Percentiles rank a stretch among this genome's conserved stretches.
Evolutionary conservation across 2,888 invertebrate genomes (phyloP).

Genomic region (Xanthia icteritia): DNA sequence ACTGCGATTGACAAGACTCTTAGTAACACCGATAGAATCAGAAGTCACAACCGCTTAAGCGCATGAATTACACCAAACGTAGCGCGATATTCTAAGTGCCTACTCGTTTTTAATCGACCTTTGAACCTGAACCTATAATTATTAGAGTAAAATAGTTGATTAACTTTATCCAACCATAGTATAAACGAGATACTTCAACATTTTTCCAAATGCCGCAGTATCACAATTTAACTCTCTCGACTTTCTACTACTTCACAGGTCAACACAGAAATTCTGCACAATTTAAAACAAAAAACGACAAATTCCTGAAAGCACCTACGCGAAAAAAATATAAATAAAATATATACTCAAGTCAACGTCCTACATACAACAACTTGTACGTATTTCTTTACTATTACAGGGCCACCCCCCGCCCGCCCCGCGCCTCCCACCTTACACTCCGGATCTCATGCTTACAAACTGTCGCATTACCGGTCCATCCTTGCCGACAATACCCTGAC

Average conservation of each 20-base stretch:
- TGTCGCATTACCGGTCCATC: slow-evolving; percentile 89
- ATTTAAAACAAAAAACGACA: slow-evolving; percentile 57
- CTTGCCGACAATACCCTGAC: slow-evolving; percentile 80
- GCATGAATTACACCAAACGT: slow-evolving; percentile 8
- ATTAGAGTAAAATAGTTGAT: background rate
- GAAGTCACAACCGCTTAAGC: slow-evolving; percentile 13
- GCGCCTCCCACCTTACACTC: slow-evolving; percentile 73
- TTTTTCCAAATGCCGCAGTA: slow-evolving; percentile 18
- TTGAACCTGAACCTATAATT: background rate
- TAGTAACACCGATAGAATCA: background rate
- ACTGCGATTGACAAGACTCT: background rate
- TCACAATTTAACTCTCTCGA: background rate
- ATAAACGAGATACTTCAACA: background rate
- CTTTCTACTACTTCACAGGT: slow-evolving; percentile 35
- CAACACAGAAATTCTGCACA: slow-evolving; percentile 28
- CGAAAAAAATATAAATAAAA: slow-evolving; percentile 79
- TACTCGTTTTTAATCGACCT: slow-evolving; percentile 13
- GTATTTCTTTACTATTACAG: slow-evolving; percentile 85
- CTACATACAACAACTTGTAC: slow-evolving; percentile 82
- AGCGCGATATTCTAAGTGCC: background rate
- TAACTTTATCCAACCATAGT: background rate
- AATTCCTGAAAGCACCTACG: slow-evolving; percentile 60
- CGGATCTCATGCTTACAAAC: slow-evolving; percentile 90
- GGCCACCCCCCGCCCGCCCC: slow-evolving; percentile 64
- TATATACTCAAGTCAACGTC: slow-evolving; percentile 83